Evolutionary conservation across 1,140 invertebrate genomes (phyloP), one percentile per base, ranked within the genome.

Genomic region (Procambarus clarkii): DNA sequence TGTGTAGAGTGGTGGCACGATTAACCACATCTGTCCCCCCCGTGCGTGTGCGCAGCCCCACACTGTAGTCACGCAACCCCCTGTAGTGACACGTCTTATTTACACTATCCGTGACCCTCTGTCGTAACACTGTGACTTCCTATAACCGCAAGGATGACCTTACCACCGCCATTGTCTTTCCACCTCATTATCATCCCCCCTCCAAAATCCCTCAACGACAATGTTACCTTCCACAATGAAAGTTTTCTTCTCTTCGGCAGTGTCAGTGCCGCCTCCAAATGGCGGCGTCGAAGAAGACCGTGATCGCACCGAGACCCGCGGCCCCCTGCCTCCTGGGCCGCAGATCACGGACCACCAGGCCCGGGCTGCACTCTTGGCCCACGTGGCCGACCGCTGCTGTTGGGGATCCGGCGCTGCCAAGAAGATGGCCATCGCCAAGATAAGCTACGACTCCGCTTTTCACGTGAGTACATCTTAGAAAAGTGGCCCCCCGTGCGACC

Each of bases 351-450:
- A 96, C 93, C 93, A 95, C 78, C 94, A 95, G 86, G 95, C 95
- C 0, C 93, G 95, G 76, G 93, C 95, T n/a, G 95, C 95, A 5
- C 93, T 96, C 7, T 58, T 95, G 5, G 91, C 93, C 58, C 94
- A 94, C 93, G 95, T 95, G 7, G 94, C 94, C 50, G 93, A 95
- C 48, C 94, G 95, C 92, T 96, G 95, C 93, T 96, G 96, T 93
- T 96, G 96, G 94, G 95, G 96, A 3, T 94, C 94, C 74, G 93
- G 93, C 0, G 95, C 95, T 7, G 96, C 95, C 8, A 93, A 94
- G 82, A 93, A 95, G 76, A 95, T 96, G 94, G 93, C 94, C n/a
- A 94, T 96, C 45, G 95, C 94, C 13, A 94, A 95, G 81, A 94
- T 96, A 11, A 93, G 94, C 48, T 94, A 95, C 86, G 94, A 95